These are phyloP conservation scores for Magallana ariakensis DNA, from an alignment of 1,140 invertebrate genomes.

Conservation along the genomic window DNA sequence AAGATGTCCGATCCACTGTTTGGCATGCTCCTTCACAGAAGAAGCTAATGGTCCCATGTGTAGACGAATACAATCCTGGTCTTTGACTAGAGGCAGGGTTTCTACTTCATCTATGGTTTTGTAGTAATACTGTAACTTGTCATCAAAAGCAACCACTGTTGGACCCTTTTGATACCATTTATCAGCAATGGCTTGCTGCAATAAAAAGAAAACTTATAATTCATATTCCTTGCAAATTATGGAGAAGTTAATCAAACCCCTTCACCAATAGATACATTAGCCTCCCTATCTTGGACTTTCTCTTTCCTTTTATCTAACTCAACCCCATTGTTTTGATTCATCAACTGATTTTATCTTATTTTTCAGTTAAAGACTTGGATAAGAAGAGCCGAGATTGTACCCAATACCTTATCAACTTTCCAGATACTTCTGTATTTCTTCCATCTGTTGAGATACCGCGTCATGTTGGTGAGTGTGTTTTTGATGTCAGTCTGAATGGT, in stretches of 20 bases:
- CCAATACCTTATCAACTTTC: slow-evolving; percentile 87
- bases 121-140: slow-evolving; percentile 90
- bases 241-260: too few relatives aligned
- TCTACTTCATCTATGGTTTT: slow-evolving; percentile 86
- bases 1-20: slow-evolving; percentile 77
- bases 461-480: slow-evolving; percentile 83
- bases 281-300: too few relatives aligned
- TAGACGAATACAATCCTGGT: slow-evolving; percentile 78
- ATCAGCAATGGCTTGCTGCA: slow-evolving; percentile 80
- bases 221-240: too few relatives aligned
- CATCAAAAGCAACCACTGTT: slow-evolving; percentile 88
- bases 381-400: not conserved
- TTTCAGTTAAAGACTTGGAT: not conserved
- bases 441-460: slow-evolving; percentile 87
- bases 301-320: too few relatives aligned
- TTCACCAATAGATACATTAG: too few relatives aligned
- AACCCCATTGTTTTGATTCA: too few relatives aligned
- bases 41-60: slow-evolving; percentile 75
- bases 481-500: slow-evolving; percentile 85
- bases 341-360: too few relatives aligned
- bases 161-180: slow-evolving; percentile 87
- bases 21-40: slow-evolving; percentile 77
- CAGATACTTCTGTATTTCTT: slow-evolving; percentile 89
- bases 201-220: slow-evolving; percentile 24
- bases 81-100: slow-evolving; percentile 70